Percentiles rank a stretch among this genome's conserved stretches.
Conservation (phyloP, 1,140 invertebrate species). For the Leptinotarsa undecemlineata region DNA sequence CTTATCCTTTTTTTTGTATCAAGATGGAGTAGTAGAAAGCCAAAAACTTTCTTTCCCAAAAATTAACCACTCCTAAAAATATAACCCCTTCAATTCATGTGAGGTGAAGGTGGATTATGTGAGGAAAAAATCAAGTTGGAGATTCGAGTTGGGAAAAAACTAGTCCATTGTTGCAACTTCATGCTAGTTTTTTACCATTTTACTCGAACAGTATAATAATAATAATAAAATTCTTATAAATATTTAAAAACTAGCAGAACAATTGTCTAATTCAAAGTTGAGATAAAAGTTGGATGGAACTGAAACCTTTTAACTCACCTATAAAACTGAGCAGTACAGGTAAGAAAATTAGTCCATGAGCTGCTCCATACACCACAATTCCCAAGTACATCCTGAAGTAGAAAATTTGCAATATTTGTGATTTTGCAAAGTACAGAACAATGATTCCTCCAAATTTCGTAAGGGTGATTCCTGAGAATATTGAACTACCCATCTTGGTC, state of each 20-base stretch:
- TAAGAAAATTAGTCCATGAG: conserved; percentile 94
- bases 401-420: conserved; percentile 96
- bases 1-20: too few relatives aligned
- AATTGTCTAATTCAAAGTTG: not conserved
- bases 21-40: too few relatives aligned
- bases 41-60: too few relatives aligned
- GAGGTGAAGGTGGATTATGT: too few relatives aligned
- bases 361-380: conserved; percentile 94
- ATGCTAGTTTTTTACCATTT: too few relatives aligned
- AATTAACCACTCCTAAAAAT: too few relatives aligned
- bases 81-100: too few relatives aligned
- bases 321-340: conserved; percentile 95
- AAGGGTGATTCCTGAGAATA: conserved; percentile 95
- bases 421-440: conserved; percentile 93
- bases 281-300: not conserved
- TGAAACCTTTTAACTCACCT: conserved; percentile 68
- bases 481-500: conserved; percentile 91
- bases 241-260: not conserved
- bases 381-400: conserved; percentile 99
- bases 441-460: conserved; percentile 97
- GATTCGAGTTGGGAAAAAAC: too few relatives aligned
- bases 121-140: too few relatives aligned
- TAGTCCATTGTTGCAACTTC: too few relatives aligned
- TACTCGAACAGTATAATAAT: not conserved
- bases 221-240: not conserved